phyloP scores from a whole-genome alignment of 2,888 invertebrate genomes.

The Dolomedes plantarius region DNA sequence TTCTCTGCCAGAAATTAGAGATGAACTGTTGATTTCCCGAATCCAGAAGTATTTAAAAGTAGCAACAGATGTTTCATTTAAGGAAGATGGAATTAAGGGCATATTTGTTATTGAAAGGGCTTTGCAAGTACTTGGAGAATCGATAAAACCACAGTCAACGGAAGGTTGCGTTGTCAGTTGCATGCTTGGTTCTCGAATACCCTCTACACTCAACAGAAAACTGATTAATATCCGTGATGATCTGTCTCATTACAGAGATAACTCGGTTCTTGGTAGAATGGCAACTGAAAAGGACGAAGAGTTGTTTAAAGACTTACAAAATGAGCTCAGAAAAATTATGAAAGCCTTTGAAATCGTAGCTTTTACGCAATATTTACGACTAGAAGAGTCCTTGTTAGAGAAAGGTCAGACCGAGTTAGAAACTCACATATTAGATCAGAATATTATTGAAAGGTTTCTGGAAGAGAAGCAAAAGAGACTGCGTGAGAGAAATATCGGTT shows the following conservation, averaged over 20 bases:
- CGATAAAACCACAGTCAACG: background rate
- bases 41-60: background rate
- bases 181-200: background rate
- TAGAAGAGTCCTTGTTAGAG: background rate
- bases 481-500: no score
- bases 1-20: background rate
- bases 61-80: background rate
- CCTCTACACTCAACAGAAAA: background rate
- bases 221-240: background rate
- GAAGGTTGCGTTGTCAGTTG: background rate
- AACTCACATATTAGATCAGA: no score
- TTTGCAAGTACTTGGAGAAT: background rate
- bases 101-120: background rate
- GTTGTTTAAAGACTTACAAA: background rate
- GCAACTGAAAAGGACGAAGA: background rate
- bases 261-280: background rate
- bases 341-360: background rate
- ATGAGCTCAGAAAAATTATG: background rate
- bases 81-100: background rate
- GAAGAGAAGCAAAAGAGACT: no score
- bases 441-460: no score
- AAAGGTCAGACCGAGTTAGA: background rate
- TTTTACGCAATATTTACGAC: background rate
- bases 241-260: background rate
- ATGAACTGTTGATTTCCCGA: background rate